Conservation (phyloP, 2,888 invertebrate genomes). For the Caradrina clavipalpis region DNA sequence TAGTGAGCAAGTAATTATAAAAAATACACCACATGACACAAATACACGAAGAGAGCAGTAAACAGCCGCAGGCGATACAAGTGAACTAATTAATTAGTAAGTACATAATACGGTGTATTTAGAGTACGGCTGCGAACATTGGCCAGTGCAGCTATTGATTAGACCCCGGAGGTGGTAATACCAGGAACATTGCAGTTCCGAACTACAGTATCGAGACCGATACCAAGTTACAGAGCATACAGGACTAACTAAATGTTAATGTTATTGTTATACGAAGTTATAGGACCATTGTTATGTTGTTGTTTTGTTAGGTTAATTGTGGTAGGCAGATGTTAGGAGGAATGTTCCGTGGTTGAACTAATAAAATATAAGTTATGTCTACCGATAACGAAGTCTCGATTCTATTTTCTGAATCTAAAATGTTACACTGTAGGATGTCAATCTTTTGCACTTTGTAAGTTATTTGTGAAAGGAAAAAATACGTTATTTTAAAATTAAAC, state of each 20-base stretch:
- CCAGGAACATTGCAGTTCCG: constrained; percentile 57
- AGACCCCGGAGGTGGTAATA: constrained; percentile 59
- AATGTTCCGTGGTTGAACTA: background rate
- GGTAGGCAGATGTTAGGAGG: constrained; percentile 14
- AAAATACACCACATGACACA: constrained; percentile 2
- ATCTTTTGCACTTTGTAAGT: too few relatives aligned
- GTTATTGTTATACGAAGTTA: constrained; percentile 47
- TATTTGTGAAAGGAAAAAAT: too few relatives aligned
- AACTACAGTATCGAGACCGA: constrained; percentile 62
- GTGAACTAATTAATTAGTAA: constrained; percentile 57
- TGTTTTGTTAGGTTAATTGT: constrained; percentile 42
- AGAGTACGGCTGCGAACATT: constrained; percentile 58
- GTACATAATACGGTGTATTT: constrained; percentile 55
- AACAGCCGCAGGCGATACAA: constrained; percentile 24
- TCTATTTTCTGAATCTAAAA: background rate
- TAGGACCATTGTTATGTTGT: constrained; percentile 26
- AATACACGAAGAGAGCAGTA: constrained; percentile 22
- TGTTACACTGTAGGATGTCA: too few relatives aligned
- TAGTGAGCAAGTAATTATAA: background rate
- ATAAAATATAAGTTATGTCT: background rate
- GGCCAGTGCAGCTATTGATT: constrained; percentile 63
- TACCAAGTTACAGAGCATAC: constrained; percentile 57
- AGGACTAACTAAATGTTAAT: constrained; percentile 62
- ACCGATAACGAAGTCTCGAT: too few relatives aligned
- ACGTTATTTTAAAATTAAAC: constrained; percentile 3